phyloP scores from a whole-genome alignment of 2,113 vertebrate genomes.

The Galeopterus variegatus region DNA sequence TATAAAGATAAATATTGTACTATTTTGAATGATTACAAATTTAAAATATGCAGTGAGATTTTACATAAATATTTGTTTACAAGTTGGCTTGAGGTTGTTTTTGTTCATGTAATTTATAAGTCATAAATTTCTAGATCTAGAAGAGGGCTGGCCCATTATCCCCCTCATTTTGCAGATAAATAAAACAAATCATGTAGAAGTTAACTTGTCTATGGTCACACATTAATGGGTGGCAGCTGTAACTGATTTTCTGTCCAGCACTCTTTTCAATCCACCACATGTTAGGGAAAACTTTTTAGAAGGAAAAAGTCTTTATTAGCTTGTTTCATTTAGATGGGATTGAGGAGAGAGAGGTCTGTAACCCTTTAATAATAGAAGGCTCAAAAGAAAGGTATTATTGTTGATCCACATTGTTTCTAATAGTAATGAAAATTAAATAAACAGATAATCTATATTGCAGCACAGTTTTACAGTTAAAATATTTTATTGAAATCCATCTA shows the following conservation, averaged over 20 bases:
- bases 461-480: slow-evolving; percentile 43
- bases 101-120: not conserved
- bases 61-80: slow-evolving; percentile 3
- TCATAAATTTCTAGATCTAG: not conserved
- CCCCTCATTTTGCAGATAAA: not conserved
- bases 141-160: not conserved
- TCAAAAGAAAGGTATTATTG: not conserved
- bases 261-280: not conserved
- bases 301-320: slow-evolving; percentile 17
- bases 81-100: slow-evolving; percentile 4
- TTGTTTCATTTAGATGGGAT: not conserved
- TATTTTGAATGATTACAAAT: not conserved
- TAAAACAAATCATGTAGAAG: not conserved
- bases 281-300: not conserved
- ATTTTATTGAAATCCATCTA: not conserved
- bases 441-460: not conserved
- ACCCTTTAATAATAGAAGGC: not conserved
- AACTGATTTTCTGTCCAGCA: not conserved
- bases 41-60: not conserved
- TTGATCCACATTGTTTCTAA: not conserved
- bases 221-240: not conserved
- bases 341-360: not conserved
- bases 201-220: not conserved
- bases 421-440: not conserved
- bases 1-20: not conserved